Evolutionary conservation across 2,797 vertebrate genomes (phyloP).

Genomic region (Lacerta viridis): DNA sequence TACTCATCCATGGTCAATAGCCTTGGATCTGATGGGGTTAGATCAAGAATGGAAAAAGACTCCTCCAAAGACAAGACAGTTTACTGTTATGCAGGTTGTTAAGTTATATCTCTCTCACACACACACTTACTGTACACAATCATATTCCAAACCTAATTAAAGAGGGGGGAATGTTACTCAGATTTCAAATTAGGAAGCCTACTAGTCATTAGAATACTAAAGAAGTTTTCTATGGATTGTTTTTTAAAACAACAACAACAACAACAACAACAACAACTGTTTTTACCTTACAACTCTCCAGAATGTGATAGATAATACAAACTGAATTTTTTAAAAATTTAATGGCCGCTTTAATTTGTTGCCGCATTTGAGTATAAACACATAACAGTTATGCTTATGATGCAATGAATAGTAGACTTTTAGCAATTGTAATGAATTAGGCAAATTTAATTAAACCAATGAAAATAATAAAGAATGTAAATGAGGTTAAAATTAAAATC

Average conservation of each 20-base stretch:
- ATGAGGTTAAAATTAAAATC: slow-evolving; percentile 13
- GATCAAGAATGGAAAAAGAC: too few species aligned
- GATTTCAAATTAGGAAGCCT: neutral
- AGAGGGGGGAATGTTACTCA: neutral
- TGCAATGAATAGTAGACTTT: neutral
- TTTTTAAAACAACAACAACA: neutral
- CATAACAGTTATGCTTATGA: neutral
- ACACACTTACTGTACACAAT: too few species aligned
- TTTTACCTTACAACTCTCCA: neutral
- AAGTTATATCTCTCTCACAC: neutral
- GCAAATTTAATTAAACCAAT: slow-evolving; percentile 18
- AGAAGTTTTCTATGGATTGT: neutral
- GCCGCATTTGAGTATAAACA: neutral
- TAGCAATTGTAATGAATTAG: slow-evolving; percentile 10
- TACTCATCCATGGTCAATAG: too few species aligned
- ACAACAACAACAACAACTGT: neutral
- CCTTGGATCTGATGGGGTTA: too few species aligned
- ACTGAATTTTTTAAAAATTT: neutral
- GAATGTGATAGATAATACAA: neutral
- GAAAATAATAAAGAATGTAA: slow-evolving; percentile 11
- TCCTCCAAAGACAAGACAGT: too few species aligned
- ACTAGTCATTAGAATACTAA: too few species aligned
- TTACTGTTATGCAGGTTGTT: too few species aligned
- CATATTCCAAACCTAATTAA: neutral
- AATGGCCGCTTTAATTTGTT: neutral